phyloP scores from a whole-genome alignment of 2,797 vertebrate species.

The Huso huso region DNA sequence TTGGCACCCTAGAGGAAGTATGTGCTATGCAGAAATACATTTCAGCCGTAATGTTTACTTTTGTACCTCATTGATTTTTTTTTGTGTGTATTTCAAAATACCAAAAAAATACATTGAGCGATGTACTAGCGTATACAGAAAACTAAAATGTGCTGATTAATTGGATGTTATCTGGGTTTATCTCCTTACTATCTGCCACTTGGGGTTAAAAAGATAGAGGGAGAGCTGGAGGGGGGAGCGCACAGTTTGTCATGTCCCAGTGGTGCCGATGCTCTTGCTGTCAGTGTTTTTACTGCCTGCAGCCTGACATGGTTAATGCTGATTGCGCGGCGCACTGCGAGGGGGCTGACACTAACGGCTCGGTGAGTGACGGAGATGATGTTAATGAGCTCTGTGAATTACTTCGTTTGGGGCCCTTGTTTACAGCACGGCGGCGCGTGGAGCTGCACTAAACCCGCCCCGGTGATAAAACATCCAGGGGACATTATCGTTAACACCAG shows the following conservation, averaged over 20 bases:
- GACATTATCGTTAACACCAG: background rate
- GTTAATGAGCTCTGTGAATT: conserved; percentile 67
- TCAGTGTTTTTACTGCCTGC: conserved; percentile 57
- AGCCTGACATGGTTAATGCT: conserved; percentile 66
- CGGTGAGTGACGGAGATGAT: conserved; percentile 72
- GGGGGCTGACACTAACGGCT: conserved; percentile 62
- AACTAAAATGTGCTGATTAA: background rate
- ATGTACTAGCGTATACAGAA: no score
- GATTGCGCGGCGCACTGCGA: conserved; percentile 60
- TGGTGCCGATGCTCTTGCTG: conserved; percentile 39
- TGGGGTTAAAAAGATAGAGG: conserved; percentile 7
- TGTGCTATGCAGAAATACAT: no score
- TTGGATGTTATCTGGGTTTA: conserved; percentile 2
- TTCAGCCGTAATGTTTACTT: no score
- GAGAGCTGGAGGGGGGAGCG: conserved; percentile 21
- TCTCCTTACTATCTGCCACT: background rate
- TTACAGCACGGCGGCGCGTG: conserved; percentile 61
- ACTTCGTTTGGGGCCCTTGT: conserved; percentile 58
- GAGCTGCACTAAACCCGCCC: conserved; percentile 54
- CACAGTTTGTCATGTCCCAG: conserved; percentile 52
- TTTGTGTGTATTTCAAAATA: no score
- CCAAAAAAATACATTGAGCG: no score
- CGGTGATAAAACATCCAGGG: conserved; percentile 29
- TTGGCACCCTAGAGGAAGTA: no score
- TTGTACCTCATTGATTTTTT: no score